These are phyloP conservation scores for Zhengitettix transpicula DNA, from an alignment of 2,888 invertebrate genomes.

Conservation along the genomic window DNA sequence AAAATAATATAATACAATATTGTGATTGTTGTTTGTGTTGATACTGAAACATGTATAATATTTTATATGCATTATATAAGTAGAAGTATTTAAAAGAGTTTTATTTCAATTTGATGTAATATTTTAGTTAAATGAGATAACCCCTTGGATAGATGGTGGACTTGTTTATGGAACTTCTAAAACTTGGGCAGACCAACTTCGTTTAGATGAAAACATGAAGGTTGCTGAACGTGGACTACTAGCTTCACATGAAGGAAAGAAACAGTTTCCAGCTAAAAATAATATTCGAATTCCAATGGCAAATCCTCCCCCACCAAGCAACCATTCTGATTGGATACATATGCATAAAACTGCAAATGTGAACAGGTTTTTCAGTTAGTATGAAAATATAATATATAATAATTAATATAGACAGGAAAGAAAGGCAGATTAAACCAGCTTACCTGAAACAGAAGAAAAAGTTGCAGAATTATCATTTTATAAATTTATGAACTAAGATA, in stretches of 20 bases:
- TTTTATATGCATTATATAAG: no score
- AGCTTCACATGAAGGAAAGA: conserved; percentile 25
- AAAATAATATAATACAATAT: no score
- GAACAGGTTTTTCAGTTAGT: conserved; percentile 36
- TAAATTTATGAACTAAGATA: no score
- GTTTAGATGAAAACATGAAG: conserved; percentile 30
- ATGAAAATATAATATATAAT: no score
- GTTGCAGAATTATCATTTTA: no score
- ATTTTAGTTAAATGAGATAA: conserved; percentile 38
- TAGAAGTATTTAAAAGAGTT: no score
- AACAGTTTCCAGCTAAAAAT: conserved; percentile 35
- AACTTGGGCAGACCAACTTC: conserved; percentile 37
- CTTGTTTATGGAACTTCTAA: conserved; percentile 40
- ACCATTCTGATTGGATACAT: conserved; percentile 25
- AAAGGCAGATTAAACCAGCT: no score
- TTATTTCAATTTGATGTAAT: background rate
- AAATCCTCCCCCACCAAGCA: conserved; percentile 37
- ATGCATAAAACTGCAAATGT: conserved; percentile 28
- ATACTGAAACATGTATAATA: no score
- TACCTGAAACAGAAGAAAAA: no score
- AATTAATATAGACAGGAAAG: no score
- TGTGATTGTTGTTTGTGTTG: no score
- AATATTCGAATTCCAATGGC: conserved; percentile 33
- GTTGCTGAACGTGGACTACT: conserved; percentile 28
- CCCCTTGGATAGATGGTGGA: conserved; percentile 41